Evolutionary conservation across 1,140 invertebrate species (phyloP), one percentile per base, ranked within the genome.

Genomic region (Arion vulgaris): DNA sequence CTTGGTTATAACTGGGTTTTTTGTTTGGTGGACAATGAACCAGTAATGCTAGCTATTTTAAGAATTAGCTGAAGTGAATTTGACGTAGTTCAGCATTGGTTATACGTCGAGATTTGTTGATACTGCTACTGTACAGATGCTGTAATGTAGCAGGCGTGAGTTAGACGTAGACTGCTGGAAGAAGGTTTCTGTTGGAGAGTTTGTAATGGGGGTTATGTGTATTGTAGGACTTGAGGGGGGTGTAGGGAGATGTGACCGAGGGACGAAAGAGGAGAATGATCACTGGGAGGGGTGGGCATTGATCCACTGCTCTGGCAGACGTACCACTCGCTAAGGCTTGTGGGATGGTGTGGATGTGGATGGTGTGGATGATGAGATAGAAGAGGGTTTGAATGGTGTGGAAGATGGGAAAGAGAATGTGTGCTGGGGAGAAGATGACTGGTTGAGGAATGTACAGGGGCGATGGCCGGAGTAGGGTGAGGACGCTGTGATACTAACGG

Each of bases 261-360:
- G 90, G 86, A 85, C 84, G 94, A 93, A n/a, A 95, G 92, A 17
- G 94, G 93, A 32, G 94, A 94, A 83, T 94, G 93, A 86, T 94
- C 93, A 81, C 92, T 94, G 90, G 91, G 92, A 34, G 94, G 88
- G 85, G 93, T 89, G 88, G 92, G 90, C 93, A 93, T 93, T 4
- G 93, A 93, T 88, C 89, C 91, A 1, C 92, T 90, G 81, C 92
- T 93, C 87, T 94, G 94, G 85, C 94, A 95, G 51, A 94, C 92
- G 90, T 95, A 94, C 95, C 95, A 94, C 89, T 95, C 93, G 88
- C 93, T 93, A 84, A 95, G 87, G 86, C 94, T 91, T 76, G 94
- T 92, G 34, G 89, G 87, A 78, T 83, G 72, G 73, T 86, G 53
- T 11, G 36, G 66, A 38, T 53, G 81, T 68, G 51, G 85, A 69